Evolutionary conservation across 1,140 invertebrate species (phyloP), one percentile per base, ranked within the genome.

Genomic region (Paralvinella palmiformis): DNA sequence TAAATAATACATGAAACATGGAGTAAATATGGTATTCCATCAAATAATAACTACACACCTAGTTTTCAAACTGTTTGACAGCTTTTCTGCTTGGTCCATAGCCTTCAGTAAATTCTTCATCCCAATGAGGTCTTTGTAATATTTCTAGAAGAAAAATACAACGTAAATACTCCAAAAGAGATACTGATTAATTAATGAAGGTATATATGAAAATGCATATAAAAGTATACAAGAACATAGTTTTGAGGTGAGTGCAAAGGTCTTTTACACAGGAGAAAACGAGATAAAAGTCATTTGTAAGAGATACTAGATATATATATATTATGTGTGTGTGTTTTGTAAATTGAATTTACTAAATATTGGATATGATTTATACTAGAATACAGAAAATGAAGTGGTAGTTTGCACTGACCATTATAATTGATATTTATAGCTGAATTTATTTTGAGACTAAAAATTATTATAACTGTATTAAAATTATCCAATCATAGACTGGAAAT

Each of bases 61-160:
- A 36, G 82, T 71, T 70, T 81, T 82, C n/a, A 88, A 75, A 65
- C 82, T 85, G 41, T 79, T 84, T 79, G 75, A 85, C 74, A 50
- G 83, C 83, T 69, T 80, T 81, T 72, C 78, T 6, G 78, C 78
- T 64, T 71, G 68, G 36, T 73, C 67, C 24, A 80, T 74, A 3
- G 75, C 73, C 36, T 82, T 83, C 45, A 84, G 76, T 13, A 72
- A 66, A 65, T 77, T 78, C 36, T 82, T 84, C 65, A 82, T 71
- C 37, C 83, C 84, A 10, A 86, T 73, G 68, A 85, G 81, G 69
- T 80, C 81, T 31, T 79, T 83, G 72, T 83, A 85, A 68, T 82
- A 85, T 20, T 80, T 73, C 72, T 86, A 85, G 61, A 71, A 72
- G 69, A 53, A 32, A 69, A 60, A 10, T 15, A 15, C 27, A 41